These are phyloP conservation scores for Fundulus diaphanus DNA, from an alignment of 2,797 vertebrate genomes.

Conservation along the genomic window DNA sequence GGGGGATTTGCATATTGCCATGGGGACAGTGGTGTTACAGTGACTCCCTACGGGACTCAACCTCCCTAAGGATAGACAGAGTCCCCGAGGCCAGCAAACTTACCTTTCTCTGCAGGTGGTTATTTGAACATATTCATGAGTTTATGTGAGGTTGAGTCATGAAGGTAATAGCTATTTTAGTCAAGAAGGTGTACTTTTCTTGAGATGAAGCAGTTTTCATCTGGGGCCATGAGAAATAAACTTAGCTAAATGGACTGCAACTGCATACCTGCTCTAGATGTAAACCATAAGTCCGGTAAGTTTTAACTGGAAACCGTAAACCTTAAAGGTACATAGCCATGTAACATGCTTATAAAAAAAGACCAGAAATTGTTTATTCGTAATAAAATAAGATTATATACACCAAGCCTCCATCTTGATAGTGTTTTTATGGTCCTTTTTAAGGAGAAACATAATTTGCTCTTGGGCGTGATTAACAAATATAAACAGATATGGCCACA, in stretches of 20 bases:
- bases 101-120: constrained; percentile 41
- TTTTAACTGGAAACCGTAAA: constrained; percentile 39
- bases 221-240: constrained; percentile 1
- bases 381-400: no score
- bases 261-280: constrained; percentile 40
- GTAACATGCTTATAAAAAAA: no score
- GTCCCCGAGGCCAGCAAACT: constrained; percentile 70
- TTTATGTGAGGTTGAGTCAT: constrained; percentile 38
- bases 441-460: no score
- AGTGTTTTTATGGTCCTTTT: no score
- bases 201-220: not conserved
- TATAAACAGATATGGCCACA: no score
- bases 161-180: constrained; percentile 40
- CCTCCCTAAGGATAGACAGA: constrained; percentile 64
- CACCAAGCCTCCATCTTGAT: no score
- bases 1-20: constrained; percentile 76
- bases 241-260: not conserved
- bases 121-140: constrained; percentile 30
- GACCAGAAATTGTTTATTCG: no score
- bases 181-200: constrained; percentile 49
- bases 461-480: no score
- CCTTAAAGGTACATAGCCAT: no score
- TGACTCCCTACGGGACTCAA: constrained; percentile 59
- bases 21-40: constrained; percentile 72
- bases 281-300: constrained; percentile 27